Conservation (phyloP, 1,140 invertebrate genomes). For the Calliopsis andreniformis region DNA sequence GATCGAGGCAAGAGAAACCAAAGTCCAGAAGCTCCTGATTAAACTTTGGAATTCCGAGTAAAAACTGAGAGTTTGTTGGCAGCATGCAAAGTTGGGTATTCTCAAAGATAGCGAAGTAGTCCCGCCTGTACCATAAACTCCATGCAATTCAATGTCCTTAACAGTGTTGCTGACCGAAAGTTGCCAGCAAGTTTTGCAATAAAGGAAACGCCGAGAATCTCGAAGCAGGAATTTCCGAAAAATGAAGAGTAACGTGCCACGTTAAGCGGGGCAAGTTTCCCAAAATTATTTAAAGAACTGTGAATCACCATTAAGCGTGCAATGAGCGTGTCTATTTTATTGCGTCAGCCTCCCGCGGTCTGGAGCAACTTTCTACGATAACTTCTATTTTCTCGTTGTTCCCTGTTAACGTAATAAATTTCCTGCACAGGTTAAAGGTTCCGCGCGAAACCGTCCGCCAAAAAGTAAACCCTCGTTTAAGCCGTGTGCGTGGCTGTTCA, state of each 20-base stretch:
- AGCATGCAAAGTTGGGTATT: neutral
- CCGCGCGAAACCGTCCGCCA: no score
- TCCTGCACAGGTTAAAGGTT: neutral
- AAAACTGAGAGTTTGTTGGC: neutral
- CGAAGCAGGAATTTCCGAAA: neutral
- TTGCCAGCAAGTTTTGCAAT: neutral
- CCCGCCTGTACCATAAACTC: neutral
- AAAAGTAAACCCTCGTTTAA: no score
- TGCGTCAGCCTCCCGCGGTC: neutral
- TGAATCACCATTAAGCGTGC: neutral
- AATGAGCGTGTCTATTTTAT: neutral
- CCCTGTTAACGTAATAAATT: neutral
- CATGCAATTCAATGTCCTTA: neutral
- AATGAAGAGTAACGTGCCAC: neutral
- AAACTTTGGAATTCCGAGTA: neutral
- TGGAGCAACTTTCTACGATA: neutral
- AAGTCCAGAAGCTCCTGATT: no score
- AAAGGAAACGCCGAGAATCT: neutral
- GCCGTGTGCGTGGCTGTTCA: no score
- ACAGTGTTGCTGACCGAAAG: neutral
- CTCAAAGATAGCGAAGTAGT: neutral
- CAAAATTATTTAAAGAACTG: neutral
- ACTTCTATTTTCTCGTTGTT: neutral
- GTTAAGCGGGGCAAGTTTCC: neutral
- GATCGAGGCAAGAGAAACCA: no score